Evolutionary conservation across 2,113 vertebrate species (phyloP), one percentile per base, ranked within the genome.

Genomic region (Chloroceryle aenea): DNA sequence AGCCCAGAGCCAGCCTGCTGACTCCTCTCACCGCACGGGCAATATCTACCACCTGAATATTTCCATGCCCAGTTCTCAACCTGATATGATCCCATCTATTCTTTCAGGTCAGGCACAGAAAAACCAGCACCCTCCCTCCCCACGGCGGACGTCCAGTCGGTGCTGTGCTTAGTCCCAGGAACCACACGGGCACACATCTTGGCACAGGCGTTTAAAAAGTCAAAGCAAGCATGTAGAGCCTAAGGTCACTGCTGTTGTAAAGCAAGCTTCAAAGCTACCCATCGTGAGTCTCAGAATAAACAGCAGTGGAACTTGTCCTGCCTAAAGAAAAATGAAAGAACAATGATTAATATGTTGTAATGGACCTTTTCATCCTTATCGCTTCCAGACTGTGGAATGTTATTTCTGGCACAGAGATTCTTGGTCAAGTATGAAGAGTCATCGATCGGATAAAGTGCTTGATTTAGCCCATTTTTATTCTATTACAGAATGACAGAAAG

Each of bases 401-500:
- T 97, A 97, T 97, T 97, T 97, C 96, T 97, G 93, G 96, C 96
- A 94, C 90, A 86, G 88, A 92, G 82, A 47, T 91, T 72, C 73
- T 95, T 97, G 72, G 93, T 97, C 91, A 97, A 97, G 95, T 93
- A 95, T 78, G 68, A 96, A 97, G 95, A 95, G 67, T 40, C 90
- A 97, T 97, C 36, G 66, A 96, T 97, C 95, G 96, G 92, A 91
- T 92, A 86, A 94, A 94, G 88, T 96, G 92, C 85, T 97, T 97
- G 91, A 97, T 98, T 97, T 96, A 86, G 86, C 78, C 86, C 68
- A 93, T 95, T 97, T 97, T 95, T 71, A 95, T 97, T 96, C 89
- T 94, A 81, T 97, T 97, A 93, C 26, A 94, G 61, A 95, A 88
- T 94, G 87, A 92, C 78, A 90, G 69, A 91, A 74, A 85, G 74